Conservation (phyloP, 2,888 invertebrate genomes). For the Patella depressa region DNA sequence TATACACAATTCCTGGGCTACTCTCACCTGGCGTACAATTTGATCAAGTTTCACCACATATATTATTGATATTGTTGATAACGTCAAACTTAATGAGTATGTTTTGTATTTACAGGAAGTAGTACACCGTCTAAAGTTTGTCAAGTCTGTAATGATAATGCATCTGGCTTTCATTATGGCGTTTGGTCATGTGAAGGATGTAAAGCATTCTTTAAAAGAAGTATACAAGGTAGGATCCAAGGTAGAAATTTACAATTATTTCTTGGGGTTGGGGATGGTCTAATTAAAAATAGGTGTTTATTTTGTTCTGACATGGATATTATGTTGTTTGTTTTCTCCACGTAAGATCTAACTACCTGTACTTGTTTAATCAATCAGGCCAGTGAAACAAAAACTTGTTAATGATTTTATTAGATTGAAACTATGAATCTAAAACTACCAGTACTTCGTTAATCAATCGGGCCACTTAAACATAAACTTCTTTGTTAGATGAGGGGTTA, state of each 20-base stretch:
- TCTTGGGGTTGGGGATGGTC: background rate
- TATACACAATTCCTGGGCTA: too few species aligned
- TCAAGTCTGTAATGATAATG: conserved; percentile 67
- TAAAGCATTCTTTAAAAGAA: conserved; percentile 70
- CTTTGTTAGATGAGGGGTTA: too few species aligned
- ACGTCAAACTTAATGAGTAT: too few species aligned
- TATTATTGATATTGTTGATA: too few species aligned
- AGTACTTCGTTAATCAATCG: too few species aligned
- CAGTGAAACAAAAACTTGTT: background rate
- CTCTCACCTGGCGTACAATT: too few species aligned
- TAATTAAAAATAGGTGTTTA: background rate
- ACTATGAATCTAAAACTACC: too few species aligned
- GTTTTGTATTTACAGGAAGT: conserved; percentile 28
- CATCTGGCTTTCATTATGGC: conserved; percentile 71
- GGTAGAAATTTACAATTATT: background rate
- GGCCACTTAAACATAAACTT: too few species aligned
- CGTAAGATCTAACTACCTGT: background rate
- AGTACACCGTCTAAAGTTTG: conserved; percentile 53
- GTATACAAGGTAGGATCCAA: conserved; percentile 62
- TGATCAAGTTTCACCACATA: too few species aligned
- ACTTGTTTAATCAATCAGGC: background rate
- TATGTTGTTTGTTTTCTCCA: background rate
- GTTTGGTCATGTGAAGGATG: conserved; percentile 71
- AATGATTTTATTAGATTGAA: background rate
- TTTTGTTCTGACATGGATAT: background rate